Conservation (phyloP, 2,113 vertebrate species). For the Ceuthmochares aereus region DNA sequence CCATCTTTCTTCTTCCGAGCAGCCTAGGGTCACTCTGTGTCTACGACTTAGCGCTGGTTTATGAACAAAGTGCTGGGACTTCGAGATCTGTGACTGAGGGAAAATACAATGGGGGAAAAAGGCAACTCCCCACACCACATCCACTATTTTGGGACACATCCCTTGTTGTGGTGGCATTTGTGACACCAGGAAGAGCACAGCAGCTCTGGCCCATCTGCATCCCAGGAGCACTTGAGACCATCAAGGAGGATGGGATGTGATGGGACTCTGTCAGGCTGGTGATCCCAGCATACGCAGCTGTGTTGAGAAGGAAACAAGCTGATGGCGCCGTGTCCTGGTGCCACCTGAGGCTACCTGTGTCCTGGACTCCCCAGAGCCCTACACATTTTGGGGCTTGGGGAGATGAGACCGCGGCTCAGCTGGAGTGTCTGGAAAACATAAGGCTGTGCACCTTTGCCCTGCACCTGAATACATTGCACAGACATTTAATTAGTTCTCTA, state of each 20-base stretch:
- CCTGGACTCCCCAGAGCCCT: neutral
- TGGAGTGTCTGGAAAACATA: neutral
- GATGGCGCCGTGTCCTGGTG: neutral
- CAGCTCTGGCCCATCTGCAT: neutral
- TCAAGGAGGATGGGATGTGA: neutral
- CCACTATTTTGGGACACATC: rapidly evolving
- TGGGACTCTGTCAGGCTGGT: rapidly evolving
- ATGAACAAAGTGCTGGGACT: neutral
- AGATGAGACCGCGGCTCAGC: rapidly evolving
- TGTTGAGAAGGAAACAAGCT: neutral
- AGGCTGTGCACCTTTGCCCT: neutral
- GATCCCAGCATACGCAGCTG: neutral
- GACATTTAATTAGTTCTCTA: neutral
- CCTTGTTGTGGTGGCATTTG: rapidly evolving
- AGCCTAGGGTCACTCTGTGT: rapidly evolving
- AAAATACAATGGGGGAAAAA: neutral
- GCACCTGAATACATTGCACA: rapidly evolving
- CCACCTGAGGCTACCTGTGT: neutral
- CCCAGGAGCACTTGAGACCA: neutral
- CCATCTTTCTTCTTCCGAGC: neutral
- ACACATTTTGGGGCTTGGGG: rapidly evolving
- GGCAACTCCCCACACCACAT: neutral
- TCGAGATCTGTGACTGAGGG: neutral
- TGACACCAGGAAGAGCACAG: neutral
- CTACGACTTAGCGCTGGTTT: neutral